These are phyloP conservation scores for Cladorhizidae sp. DNA, from an alignment of 37 sponge, comb jelly and placozoan species.

Conservation along the genomic window DNA sequence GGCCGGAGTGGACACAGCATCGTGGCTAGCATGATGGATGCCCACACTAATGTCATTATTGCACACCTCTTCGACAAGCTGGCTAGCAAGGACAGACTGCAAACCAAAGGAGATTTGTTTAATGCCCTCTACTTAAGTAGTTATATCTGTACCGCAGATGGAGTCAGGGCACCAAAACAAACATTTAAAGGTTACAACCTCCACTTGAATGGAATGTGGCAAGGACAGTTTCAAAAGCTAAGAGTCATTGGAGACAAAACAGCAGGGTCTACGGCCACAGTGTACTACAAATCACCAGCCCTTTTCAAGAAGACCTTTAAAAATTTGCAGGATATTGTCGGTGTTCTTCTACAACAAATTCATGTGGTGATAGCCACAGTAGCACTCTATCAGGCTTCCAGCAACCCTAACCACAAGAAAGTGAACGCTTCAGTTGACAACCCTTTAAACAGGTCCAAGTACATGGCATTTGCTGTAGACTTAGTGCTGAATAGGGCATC, in stretches of 20 bases:
- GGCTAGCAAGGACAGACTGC: not conserved
- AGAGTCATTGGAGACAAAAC: slow-evolving; percentile 57
- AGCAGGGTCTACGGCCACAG: slow-evolving; percentile 35
- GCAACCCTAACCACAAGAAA: not conserved
- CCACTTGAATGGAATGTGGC: slow-evolving; percentile 31
- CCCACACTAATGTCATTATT: slow-evolving; percentile 63
- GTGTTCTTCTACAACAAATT: slow-evolving; percentile 10
- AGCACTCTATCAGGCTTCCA: slow-evolving; percentile 24
- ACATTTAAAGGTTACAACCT: slow-evolving; percentile 43
- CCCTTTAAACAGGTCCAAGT: not conserved
- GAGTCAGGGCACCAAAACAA: slow-evolving; percentile 12
- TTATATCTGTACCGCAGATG: not conserved
- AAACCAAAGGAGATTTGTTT: slow-evolving; percentile 16
- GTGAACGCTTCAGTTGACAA: not conserved
- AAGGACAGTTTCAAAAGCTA: slow-evolving; percentile 34
- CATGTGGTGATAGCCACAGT: slow-evolving; percentile 67
- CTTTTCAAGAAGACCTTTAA: slow-evolving; percentile 2
- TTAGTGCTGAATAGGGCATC: not conserved
- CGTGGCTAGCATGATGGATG: slow-evolving; percentile 57
- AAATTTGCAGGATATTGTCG: not conserved
- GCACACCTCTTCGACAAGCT: slow-evolving; percentile 47
- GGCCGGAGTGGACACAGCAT: slow-evolving; percentile 69
- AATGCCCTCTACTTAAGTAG: slow-evolving; percentile 35
- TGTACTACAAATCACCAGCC: not conserved
- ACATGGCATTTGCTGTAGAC: not conserved